Percentiles rank a stretch among this genome's conserved stretches.
Evolutionary conservation across 30 jellyfish, hydroid and myxozoan species (phyloP).

Genomic region (Aurelia sp.): DNA sequence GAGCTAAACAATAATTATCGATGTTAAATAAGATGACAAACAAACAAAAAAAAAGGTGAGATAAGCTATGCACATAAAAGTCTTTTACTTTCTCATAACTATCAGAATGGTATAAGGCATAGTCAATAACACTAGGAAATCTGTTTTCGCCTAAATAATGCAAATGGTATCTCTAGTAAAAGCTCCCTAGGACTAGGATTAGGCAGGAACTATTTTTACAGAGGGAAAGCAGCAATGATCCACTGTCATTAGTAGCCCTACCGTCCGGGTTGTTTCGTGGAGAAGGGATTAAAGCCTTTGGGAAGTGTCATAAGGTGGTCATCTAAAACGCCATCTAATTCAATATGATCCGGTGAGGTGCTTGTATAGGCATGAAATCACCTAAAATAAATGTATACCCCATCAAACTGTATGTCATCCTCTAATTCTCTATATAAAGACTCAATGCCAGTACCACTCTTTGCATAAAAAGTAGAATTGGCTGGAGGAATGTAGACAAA

Average conservation of each 20-base stretch:
- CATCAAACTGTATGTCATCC: not conserved
- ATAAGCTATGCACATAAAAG: not conserved
- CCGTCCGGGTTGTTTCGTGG: not conserved
- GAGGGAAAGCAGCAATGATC: not conserved
- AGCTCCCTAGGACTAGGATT: not conserved
- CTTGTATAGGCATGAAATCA: not conserved
- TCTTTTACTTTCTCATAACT: not conserved
- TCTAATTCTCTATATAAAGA: too few relatives aligned
- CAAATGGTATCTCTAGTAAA: not conserved
- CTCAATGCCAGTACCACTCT: too few relatives aligned
- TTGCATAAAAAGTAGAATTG: too few relatives aligned
- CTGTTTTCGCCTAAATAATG: not conserved
- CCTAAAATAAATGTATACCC: not conserved
- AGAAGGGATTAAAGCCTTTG: not conserved
- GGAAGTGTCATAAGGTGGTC: not conserved
- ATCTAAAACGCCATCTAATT: not conserved
- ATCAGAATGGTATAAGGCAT: not conserved
- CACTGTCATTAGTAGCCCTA: conserved; percentile 8
- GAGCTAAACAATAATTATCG: too few relatives aligned
- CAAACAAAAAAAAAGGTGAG: too few relatives aligned
- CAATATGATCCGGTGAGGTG: not conserved
- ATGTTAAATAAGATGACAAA: too few relatives aligned
- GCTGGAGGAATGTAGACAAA: too few relatives aligned
- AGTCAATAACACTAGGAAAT: not conserved
- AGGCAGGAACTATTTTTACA: not conserved